Evolutionary conservation across 2,113 vertebrate genomes (phyloP).

Genomic region (Muscicapa adusta): DNA sequence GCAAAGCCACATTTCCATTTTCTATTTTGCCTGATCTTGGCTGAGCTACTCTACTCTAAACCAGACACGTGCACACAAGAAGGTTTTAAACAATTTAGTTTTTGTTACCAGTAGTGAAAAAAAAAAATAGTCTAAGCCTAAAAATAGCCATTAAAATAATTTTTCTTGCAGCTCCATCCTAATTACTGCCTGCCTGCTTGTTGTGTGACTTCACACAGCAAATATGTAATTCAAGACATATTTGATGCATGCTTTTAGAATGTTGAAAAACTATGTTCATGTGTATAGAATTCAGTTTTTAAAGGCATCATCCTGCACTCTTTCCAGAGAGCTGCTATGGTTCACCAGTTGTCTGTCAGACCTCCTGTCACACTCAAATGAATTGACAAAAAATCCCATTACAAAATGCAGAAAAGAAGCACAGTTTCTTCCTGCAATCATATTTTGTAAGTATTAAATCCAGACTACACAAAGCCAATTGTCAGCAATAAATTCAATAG

Average conservation of each 20-base stretch:
- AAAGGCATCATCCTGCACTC: not conserved
- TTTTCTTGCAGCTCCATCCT: not conserved
- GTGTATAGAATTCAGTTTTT: not conserved
- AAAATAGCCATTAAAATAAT: not conserved
- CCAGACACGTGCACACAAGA: accelerated
- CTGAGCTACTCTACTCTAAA: not conserved
- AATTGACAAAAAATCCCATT: not conserved
- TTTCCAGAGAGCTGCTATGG: not conserved
- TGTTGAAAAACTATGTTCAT: not conserved
- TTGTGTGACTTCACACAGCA: not conserved
- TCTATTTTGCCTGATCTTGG: not conserved
- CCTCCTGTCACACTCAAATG: not conserved
- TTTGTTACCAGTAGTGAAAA: not conserved
- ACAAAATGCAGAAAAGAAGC: not conserved
- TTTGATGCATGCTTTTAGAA: not conserved
- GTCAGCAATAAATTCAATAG: not conserved
- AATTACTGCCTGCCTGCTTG: not conserved
- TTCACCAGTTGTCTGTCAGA: not conserved
- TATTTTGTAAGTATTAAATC: not conserved
- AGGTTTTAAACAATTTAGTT: not conserved
- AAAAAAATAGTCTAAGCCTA: not conserved
- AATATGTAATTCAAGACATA: not conserved
- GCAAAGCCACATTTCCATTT: not conserved
- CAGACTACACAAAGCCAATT: not conserved
- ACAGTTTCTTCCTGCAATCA: not conserved